Percentiles rank a stretch among this genome's conserved stretches.
phyloP scores from a whole-genome alignment of 2,113 vertebrate genomes.

The Astur gentilis region DNA sequence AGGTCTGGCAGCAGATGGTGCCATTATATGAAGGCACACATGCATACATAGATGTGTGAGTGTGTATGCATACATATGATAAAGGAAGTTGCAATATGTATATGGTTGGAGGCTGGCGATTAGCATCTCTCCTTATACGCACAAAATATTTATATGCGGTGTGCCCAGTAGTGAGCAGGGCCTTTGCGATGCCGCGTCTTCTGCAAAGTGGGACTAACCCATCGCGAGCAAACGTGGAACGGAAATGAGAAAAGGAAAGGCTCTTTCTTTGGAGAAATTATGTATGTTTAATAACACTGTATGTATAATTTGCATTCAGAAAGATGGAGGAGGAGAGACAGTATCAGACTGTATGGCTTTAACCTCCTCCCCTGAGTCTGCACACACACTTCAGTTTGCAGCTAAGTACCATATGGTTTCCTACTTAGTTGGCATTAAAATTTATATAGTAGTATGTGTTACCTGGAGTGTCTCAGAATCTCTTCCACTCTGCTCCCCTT shows the following conservation, averaged over 20 bases:
- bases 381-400: conserved; percentile 29
- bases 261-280: background rate
- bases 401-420: conserved; percentile 55
- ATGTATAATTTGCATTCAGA: conserved; percentile 15
- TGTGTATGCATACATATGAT: background rate
- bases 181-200: background rate
- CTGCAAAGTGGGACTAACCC: background rate
- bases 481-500: background rate
- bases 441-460: conserved; percentile 25
- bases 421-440: conserved; percentile 54
- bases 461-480: conserved; percentile 39
- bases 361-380: conserved; percentile 45
- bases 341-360: conserved; percentile 23
- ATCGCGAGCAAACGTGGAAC: background rate
- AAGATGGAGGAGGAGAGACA: conserved; percentile 20
- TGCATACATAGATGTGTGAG: background rate
- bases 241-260: background rate
- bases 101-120: background rate
- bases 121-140: background rate
- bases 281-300: background rate
- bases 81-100: background rate
- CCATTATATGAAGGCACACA: conserved; percentile 22
- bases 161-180: background rate
- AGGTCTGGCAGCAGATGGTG: conserved; percentile 48
- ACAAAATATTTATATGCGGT: rapidly evolving